phyloP scores from a whole-genome alignment of 2,888 invertebrate species.

The Chironomus tentans region DNA sequence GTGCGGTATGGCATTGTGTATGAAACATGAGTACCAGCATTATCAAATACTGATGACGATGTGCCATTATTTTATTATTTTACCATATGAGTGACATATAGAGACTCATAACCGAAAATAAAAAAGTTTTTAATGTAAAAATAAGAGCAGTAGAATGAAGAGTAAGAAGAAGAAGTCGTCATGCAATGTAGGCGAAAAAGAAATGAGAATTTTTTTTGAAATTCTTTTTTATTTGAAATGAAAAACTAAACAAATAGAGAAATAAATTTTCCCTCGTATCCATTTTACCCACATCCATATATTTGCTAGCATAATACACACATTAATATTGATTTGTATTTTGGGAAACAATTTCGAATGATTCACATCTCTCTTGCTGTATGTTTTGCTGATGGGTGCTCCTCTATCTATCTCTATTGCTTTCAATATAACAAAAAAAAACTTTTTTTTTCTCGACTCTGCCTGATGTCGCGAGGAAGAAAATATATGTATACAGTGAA shows the following conservation, averaged over 20 bases:
- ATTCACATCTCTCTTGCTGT: background rate
- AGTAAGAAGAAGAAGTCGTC: background rate
- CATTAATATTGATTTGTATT: constrained; percentile 25
- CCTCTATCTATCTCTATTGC: background rate
- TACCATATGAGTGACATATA: background rate
- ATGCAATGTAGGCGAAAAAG: background rate
- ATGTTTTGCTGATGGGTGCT: no score
- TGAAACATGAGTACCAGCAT: background rate
- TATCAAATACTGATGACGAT: background rate
- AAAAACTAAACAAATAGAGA: background rate
- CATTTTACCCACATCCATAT: background rate
- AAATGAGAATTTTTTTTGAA: background rate
- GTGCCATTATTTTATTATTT: background rate
- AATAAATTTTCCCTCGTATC: background rate
- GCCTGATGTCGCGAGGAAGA: no score
- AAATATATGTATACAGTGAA: no score
- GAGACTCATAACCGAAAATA: no score
- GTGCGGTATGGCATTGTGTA: no score
- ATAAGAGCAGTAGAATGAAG: no score
- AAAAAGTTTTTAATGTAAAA: no score
- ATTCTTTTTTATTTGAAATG: background rate
- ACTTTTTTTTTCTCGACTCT: background rate
- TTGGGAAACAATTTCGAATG: background rate
- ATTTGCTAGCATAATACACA: background rate
- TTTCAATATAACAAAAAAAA: background rate